A percentile compares a stretch with the other conserved stretches of the same genome.
These are phyloP conservation scores for Tenthredo notha DNA, from an alignment of 2,888 invertebrate genomes.

Conservation along the genomic window DNA sequence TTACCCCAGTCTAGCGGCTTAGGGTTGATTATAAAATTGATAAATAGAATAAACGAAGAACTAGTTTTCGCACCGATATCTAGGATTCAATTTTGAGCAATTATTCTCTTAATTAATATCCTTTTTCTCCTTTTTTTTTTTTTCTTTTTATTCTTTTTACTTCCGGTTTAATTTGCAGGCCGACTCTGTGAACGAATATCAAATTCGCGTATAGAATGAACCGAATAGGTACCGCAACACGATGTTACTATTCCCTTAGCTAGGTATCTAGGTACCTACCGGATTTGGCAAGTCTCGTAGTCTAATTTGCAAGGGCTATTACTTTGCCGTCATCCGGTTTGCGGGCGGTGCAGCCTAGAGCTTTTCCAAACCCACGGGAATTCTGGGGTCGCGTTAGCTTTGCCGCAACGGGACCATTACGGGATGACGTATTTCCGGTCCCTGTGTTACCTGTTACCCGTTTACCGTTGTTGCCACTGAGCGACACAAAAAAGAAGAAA, in stretches of 20 bases:
- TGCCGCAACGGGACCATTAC: conserved; percentile 73
- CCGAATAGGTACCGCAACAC: conserved; percentile 14
- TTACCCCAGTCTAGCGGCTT: too few relatives aligned
- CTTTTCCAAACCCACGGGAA: conserved; percentile 49
- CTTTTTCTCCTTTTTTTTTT: not conserved
- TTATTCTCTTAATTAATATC: not conserved
- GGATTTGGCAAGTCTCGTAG: conserved; percentile 34
- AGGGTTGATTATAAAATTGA: too few relatives aligned
- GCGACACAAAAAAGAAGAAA: not conserved
- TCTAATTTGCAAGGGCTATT: conserved; percentile 50
- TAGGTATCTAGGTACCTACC: not conserved
- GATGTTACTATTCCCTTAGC: conserved; percentile 15
- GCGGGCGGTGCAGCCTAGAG: conserved; percentile 37
- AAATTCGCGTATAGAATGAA: not conserved
- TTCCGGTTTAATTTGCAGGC: not conserved
- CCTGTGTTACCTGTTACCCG: conserved; percentile 68
- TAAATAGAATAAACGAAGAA: too few relatives aligned
- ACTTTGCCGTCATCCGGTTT: conserved; percentile 45
- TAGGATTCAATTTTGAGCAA: too few relatives aligned
- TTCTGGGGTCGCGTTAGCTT: conserved; percentile 61
- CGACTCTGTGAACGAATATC: not conserved
- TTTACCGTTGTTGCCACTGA: conserved; percentile 58
- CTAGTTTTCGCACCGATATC: too few relatives aligned
- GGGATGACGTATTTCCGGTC: conserved; percentile 70
- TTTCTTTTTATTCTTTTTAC: not conserved